Base-by-base conservation (phyloP, 2,797 vertebrate genomes). In the Lycodopsis pacificus region DNA sequence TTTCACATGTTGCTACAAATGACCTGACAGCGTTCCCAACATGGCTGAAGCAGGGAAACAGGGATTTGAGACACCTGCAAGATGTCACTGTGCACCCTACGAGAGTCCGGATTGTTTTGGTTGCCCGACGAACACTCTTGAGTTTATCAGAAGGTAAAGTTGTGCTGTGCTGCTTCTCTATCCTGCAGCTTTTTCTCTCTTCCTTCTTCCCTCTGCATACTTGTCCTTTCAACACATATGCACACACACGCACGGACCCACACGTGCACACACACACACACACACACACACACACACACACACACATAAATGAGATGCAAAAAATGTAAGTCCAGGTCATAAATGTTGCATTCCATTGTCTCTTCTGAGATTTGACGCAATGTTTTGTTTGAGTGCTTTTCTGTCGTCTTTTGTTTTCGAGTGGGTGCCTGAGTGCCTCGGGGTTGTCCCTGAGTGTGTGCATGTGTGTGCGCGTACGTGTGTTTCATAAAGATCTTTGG, bases 271-370 rank as follows among this genome's bases (percentile, higher is more conserved):
- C 32, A 68, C 42, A 51, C 44, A 34, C 68, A 49, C n/a, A 20
- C 54, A 63, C 14, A 67, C n/a, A 80, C 22, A 62, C 38, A 36
- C 22, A 51, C 22, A 44, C n/a, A 32, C 49, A 63, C 36, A 54
- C 58, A 65, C 17, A 61, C 25, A 67, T 3, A 49, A 74, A 75
- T 73, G 44, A 61, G 53, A 81, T 73, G 79, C 42, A 82, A 48
- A 71, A 66, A 86, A 68, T 68, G 65, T 64, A 38, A 80, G 70
- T 76, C 74, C 57, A 72, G 82, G 83, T 93, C 91, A 93, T 93
- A 86, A 93, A 94, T 91, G 84, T 89, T 93, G 83, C 72, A 93
- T 92, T 76, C 68, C 72, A 72, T 76, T 73, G 69, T 46, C 48
- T 87, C 90, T 85, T 86, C 81, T 69, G 86, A 92, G 90, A 91